Base-by-base conservation (phyloP, 1,140 invertebrate species). In the Drosophila bifasciata region DNA sequence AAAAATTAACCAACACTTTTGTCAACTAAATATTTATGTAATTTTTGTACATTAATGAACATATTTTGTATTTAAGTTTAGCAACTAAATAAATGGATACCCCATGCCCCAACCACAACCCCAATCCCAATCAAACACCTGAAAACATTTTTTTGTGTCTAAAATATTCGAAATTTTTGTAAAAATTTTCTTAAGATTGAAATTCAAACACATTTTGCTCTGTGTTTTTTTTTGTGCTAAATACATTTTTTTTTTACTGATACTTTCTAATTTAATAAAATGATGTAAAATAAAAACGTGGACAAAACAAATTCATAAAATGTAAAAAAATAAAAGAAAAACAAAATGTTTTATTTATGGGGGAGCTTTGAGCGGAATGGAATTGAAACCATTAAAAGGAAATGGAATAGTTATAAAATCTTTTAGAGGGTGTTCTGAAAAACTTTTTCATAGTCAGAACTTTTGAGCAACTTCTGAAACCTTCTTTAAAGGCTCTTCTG, bases 81-180 rank as follows among this genome's bases (percentile, higher is more conserved):
- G 64, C 8, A 40, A 55, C 49, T 68, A 32, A 68, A 68, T 36
- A 7, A 36, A 36, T 36, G 32, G 32, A 36, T 36, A 36, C 9
- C 32, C 11, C 13, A 28, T 8, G 1, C 25, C 28, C 2, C 7
- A 28, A 28, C 5, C 23, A 25, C 23, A 36, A 36, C 28, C 28
- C 28, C 8, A 36, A 36, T 0, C 32, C 32, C 28, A 9, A 0
- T 25, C 23, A 25, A 9, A 9, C 39, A 28, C 17, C 17, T 44
- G 57, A 71, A 70, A 77, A 69, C 57, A 66, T 64, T 79, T 85
- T 83, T 79, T 86, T 85, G 81, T 86, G 81, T 86, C 81, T 75
- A 81, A 43, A 52, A 70, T 53, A 55, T 45, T 48, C 51, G 21
- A 63, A 32, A 55, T 58, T 43, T 62, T 17, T 53, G 44, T 36